Percentiles rank a stretch among this genome's conserved stretches.
Conservation (phyloP, 2,797 vertebrate species). For the Brachyalestes nurse region DNA sequence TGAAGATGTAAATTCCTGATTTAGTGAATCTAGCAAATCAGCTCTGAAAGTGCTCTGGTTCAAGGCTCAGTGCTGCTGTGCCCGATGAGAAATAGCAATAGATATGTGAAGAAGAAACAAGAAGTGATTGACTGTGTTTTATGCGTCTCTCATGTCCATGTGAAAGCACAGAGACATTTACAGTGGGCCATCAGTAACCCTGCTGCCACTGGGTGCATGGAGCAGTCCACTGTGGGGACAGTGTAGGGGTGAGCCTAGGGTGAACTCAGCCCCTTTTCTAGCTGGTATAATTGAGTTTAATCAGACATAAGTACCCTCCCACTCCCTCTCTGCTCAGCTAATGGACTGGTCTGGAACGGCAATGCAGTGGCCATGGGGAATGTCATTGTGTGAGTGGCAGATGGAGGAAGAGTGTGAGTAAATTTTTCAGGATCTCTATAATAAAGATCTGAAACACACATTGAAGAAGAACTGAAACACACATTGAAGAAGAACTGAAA, state of each 20-base stretch:
- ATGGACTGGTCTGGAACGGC: slow-evolving; percentile 61
- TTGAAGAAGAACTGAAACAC: too few relatives aligned
- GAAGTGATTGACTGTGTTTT: slow-evolving; percentile 19
- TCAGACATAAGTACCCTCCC: slow-evolving; percentile 65
- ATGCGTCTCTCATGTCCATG: not conserved
- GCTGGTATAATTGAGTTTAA: slow-evolving; percentile 70
- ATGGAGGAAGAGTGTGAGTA: slow-evolving; percentile 3
- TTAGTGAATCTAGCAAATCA: too few relatives aligned
- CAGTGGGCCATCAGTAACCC: slow-evolving; percentile 17
- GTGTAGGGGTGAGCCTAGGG: slow-evolving; percentile 25
- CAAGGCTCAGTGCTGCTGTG: not conserved
- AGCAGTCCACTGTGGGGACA: slow-evolving; percentile 16
- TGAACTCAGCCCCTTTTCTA: slow-evolving; percentile 46
- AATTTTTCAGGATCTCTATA: too few relatives aligned
- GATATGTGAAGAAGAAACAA: slow-evolving; percentile 41
- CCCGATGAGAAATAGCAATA: slow-evolving; percentile 14
- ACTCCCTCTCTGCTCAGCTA: slow-evolving; percentile 66
- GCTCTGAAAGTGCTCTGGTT: not conserved
- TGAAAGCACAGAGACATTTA: slow-evolving; percentile 22
- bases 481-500: too few relatives aligned
- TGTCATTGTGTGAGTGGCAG: slow-evolving; percentile 54
- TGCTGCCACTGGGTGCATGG: slow-evolving; percentile 13
- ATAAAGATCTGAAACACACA: too few relatives aligned
- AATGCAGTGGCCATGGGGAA: slow-evolving; percentile 64
- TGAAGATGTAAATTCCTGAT: not conserved